Conservation (phyloP, 2,888 invertebrate species). For the Anticlea derivata region DNA sequence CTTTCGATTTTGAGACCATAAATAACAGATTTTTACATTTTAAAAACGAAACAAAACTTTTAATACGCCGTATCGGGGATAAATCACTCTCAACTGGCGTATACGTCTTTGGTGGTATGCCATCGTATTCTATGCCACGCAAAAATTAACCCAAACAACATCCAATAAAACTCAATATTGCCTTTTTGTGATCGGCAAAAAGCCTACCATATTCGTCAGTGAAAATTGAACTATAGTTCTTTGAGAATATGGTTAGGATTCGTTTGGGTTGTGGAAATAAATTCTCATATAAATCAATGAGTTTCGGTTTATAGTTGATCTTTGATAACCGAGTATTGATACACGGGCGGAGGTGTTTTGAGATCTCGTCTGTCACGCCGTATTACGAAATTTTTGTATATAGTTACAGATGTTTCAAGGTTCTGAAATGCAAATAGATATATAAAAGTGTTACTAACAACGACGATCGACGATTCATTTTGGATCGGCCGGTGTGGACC, state of each 20-base stretch:
- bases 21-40: conserved; percentile 82
- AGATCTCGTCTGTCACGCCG: conserved; percentile 57
- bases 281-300: conserved; percentile 63
- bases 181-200: background rate
- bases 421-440: background rate
- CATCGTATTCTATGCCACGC: conserved; percentile 34
- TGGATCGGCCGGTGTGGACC: too few relatives aligned
- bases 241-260: conserved; percentile 24
- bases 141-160: conserved; percentile 33
- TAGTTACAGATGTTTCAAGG: conserved; percentile 11
- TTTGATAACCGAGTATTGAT: conserved; percentile 58
- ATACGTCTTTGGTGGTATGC: conserved; percentile 78
- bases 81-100: conserved; percentile 80
- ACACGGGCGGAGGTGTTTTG: conserved; percentile 55
- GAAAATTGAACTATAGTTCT: conserved; percentile 17
- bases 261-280: conserved; percentile 28
- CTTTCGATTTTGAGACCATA: conserved; percentile 80
- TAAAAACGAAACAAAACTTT: conserved; percentile 78
- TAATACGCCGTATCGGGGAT: conserved; percentile 79
- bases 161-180: conserved; percentile 21
- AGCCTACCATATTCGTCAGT: conserved; percentile 7
- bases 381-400: conserved; percentile 51
- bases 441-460: background rate
- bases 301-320: conserved; percentile 58
- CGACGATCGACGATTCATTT: too few relatives aligned